Evolutionary conservation across 2,888 invertebrate species (phyloP).

Genomic region (Drosophila emarginata): DNA sequence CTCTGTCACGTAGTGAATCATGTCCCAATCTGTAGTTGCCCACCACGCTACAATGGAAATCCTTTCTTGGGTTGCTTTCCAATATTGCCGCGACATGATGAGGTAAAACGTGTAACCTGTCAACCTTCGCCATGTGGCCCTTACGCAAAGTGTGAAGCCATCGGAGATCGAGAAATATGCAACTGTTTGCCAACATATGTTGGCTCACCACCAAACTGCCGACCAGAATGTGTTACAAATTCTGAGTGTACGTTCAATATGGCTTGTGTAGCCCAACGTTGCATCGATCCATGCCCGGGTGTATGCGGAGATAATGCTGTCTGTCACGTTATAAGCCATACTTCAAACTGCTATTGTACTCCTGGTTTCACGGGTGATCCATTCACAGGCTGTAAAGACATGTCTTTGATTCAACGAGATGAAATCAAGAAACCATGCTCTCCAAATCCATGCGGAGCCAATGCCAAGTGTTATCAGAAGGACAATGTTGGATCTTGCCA

Average conservation of each 20-base stretch:
- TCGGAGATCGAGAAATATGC: constrained; percentile 84
- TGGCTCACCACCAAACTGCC: constrained; percentile 87
- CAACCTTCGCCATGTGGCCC: constrained; percentile 84
- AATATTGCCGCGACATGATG: constrained; percentile 49
- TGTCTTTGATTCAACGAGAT: constrained; percentile 66
- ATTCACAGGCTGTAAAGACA: constrained; percentile 83
- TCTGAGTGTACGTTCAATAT: constrained; percentile 87
- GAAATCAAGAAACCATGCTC: constrained; percentile 83
- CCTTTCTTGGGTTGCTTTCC: constrained; percentile 88
- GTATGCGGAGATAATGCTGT: constrained; percentile 85
- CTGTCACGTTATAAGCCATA: constrained; percentile 85
- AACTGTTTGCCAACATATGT: constrained; percentile 86
- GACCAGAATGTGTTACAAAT: constrained; percentile 88
- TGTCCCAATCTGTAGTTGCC: constrained; percentile 90
- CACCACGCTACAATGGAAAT: constrained; percentile 87
- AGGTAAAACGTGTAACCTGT: constrained; percentile 80
- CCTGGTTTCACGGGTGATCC: constrained; percentile 88
- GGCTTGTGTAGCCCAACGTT: constrained; percentile 89
- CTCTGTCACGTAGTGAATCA: constrained; percentile 90
- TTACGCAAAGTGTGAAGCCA: constrained; percentile 84
- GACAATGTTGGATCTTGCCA: constrained; percentile 87
- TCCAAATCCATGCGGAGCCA: constrained; percentile 87
- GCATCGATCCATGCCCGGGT: constrained; percentile 88
- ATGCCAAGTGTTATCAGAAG: constrained; percentile 87
- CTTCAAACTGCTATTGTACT: constrained; percentile 84